These are phyloP conservation scores for Lycaena phlaeas DNA, from an alignment of 2,888 invertebrate genomes.

Conservation along the genomic window DNA sequence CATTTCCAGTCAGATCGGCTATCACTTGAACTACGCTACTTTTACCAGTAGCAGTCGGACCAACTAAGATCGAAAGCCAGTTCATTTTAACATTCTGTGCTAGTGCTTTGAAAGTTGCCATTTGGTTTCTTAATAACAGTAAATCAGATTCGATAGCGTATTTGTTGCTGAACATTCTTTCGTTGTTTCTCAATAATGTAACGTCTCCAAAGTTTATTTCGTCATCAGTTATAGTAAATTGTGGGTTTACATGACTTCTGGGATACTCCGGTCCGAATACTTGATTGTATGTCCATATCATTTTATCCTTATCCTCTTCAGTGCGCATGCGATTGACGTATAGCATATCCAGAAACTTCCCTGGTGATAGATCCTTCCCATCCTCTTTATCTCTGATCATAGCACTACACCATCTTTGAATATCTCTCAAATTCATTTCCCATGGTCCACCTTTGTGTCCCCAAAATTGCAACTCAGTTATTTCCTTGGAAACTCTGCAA, in stretches of 20 bases:
- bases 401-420: slow-evolving; percentile 93
- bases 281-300: slow-evolving; percentile 64
- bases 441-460: slow-evolving; percentile 91
- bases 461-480: slow-evolving; percentile 76
- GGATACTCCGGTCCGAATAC: slow-evolving; percentile 63
- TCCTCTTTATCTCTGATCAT: slow-evolving; percentile 57
- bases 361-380: slow-evolving; percentile 52
- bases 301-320: slow-evolving; percentile 80
- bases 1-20: slow-evolving; percentile 81
- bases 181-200: slow-evolving; percentile 44
- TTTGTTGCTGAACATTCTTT: slow-evolving; percentile 47
- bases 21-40: slow-evolving; percentile 83
- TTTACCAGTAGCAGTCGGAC: slow-evolving; percentile 85
- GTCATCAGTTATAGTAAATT: slow-evolving; percentile 72
- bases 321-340: slow-evolving; percentile 92
- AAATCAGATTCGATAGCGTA: slow-evolving; percentile 47
- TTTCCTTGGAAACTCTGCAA: slow-evolving; percentile 75
- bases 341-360: slow-evolving; percentile 81
- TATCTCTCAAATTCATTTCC: slow-evolving; percentile 97
- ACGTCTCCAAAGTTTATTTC: slow-evolving; percentile 79
- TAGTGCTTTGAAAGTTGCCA: slow-evolving; percentile 81
- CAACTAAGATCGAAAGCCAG: slow-evolving; percentile 93
- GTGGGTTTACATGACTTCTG: slow-evolving; percentile 66
- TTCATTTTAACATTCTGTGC: slow-evolving; percentile 91
- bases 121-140: slow-evolving; percentile 71